Conservation (phyloP, 2,113 vertebrate species). For the Isurus oxyrinchus region DNA sequence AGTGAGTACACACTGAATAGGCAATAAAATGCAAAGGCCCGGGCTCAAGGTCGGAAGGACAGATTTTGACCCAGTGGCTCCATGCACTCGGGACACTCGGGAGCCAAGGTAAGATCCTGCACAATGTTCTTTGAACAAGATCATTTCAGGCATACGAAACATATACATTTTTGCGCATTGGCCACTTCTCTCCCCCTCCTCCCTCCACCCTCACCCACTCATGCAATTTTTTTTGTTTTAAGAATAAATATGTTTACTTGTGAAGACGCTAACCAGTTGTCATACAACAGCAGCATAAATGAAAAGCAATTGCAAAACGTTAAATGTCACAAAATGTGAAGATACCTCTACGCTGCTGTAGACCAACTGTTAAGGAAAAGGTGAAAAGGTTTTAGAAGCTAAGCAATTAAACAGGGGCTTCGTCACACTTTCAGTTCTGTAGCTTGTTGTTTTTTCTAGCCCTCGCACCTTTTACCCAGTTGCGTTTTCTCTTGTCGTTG, state of each 20-base stretch:
- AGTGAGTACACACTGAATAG: neutral
- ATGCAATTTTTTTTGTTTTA: neutral
- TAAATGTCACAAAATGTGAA: neutral
- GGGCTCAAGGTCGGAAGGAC: neutral
- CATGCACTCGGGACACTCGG: neutral
- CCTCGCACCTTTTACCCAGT: neutral
- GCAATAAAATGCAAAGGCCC: neutral
- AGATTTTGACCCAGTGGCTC: neutral
- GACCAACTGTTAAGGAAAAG: neutral
- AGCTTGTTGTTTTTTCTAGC: neutral
- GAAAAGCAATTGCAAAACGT: neutral
- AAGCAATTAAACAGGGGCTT: neutral
- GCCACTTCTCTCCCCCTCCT: no score
- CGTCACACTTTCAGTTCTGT: no score
- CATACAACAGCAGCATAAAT: neutral
- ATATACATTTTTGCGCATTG: neutral
- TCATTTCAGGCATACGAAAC: neutral
- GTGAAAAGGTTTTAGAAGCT: neutral
- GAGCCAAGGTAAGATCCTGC: neutral
- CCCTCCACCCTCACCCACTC: no score
- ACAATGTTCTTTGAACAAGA: neutral
- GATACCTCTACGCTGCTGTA: neutral
- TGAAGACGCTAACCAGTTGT: neutral
- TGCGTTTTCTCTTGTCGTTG: neutral
- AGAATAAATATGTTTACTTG: neutral